Conservation (phyloP, 2,113 vertebrate species). For the Ochotona curzoniae region DNA sequence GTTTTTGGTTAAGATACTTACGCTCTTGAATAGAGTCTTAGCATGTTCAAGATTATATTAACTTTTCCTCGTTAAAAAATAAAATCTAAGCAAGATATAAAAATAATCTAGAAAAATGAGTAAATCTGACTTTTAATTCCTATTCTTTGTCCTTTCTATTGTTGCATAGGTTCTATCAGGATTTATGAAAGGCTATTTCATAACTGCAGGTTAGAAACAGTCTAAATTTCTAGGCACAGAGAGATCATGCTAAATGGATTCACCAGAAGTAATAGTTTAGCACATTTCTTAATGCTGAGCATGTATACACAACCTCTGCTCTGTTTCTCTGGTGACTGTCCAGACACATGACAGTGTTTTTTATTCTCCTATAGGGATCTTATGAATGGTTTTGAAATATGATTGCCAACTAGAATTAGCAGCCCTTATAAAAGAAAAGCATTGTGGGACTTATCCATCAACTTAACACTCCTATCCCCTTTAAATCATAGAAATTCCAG, state of each 20-base stretch:
- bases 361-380: constrained; percentile 66
- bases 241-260: constrained; percentile 33
- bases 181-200: background rate
- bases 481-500: constrained; percentile 77
- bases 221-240: background rate
- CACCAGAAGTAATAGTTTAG: constrained; percentile 60
- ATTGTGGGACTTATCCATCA: constrained; percentile 72
- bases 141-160: background rate
- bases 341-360: constrained; percentile 62
- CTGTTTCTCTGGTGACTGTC: constrained; percentile 47
- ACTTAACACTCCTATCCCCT: constrained; percentile 65
- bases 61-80: constrained; percentile 30
- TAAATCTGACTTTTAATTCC: background rate
- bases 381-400: constrained; percentile 74
- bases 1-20: background rate
- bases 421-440: constrained; percentile 68
- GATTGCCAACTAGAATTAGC: constrained; percentile 67
- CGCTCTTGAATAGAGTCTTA: background rate
- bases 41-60: background rate
- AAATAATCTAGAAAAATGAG: background rate
- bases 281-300: constrained; percentile 51
- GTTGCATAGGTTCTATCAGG: background rate
- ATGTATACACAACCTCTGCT: constrained; percentile 33
- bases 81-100: background rate
- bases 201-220: background rate